Percentiles rank a stretch among this genome's conserved stretches.
Evolutionary conservation across 2,113 vertebrate species (phyloP).

Genomic region (Microcebus lehilahytsara): DNA sequence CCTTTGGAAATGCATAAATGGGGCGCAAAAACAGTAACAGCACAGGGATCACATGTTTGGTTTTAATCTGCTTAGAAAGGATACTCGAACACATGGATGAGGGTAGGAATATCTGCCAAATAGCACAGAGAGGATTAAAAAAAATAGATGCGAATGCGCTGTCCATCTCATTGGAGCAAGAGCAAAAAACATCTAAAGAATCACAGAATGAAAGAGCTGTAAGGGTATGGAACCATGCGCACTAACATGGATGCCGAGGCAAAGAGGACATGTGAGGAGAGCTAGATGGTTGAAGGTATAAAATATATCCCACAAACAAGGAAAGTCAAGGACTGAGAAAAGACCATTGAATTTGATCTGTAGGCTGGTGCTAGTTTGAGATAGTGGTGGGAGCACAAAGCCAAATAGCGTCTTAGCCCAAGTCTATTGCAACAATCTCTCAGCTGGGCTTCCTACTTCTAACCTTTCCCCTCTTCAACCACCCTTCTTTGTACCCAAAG

Average conservation of each 20-base stretch:
- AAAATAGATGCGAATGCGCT: neutral
- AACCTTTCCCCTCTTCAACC: neutral
- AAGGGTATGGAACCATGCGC: neutral
- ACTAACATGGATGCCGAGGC: neutral
- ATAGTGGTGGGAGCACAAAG: neutral
- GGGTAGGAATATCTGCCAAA: neutral
- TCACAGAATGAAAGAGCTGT: neutral
- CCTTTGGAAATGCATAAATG: neutral
- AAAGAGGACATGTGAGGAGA: neutral
- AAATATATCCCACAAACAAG: neutral
- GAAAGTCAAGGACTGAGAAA: accelerated
- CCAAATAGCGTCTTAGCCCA: neutral
- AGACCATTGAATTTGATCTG: neutral
- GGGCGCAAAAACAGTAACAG: neutral
- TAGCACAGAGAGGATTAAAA: neutral
- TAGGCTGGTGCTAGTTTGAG: neutral
- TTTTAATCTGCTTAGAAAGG: neutral
- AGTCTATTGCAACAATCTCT: neutral
- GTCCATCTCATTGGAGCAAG: neutral
- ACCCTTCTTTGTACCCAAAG: neutral
- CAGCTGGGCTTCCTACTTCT: neutral
- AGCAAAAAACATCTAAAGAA: neutral
- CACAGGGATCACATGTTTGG: neutral
- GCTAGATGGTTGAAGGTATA: neutral
- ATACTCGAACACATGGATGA: neutral